Evolutionary conservation across 2,888 invertebrate species (phyloP), one percentile per base, ranked within the genome.

Genomic region (Yponomeuta malinellus): DNA sequence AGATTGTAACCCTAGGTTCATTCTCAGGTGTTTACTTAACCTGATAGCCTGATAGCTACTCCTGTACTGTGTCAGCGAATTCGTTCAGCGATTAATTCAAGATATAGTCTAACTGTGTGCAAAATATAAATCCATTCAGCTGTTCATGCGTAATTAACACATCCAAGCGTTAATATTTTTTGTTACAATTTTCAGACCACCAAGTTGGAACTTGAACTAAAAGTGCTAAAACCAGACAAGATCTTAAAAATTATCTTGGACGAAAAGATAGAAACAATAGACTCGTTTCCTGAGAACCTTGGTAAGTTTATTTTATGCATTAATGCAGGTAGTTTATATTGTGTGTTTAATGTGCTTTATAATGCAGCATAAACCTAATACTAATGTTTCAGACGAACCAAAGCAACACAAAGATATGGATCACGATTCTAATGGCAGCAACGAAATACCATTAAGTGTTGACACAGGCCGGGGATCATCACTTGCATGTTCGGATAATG

Each of bases 391-490:
- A 59, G 52, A 15, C 4, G 15, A 59, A 59, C 12, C 52, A 15
- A 2, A 59, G 3, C 12, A 59, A 59, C 52, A 3, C 15, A 59
- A 12, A 31, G 73, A 77, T 59, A 75, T 73, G 70, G 77, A 76
- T 68, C 72, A 72, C 23, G 78, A 78, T 71, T 79, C 78, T 33
- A 78, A 80, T 75, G 78, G 73, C 67, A 78, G 78, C 71, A 78
- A 80, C 77, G 86, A 84, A 75, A 68, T 59, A 59, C 2, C 15
- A 59, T 59, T 59, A 15, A 59, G 52, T 15, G 15, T 59, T 59
- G 92, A 92, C 74, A 89, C 90, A 2, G 91, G 92, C 1, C 76
- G 87, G 68, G 91, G 90, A 10, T 91, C 92, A 31, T 92, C 91
- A 8, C 77, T 87, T 33, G 85, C 83, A 52, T 83, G 79, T 74